Evolutionary conservation across 2,888 invertebrate species (phyloP).

Genomic region (Chirona hameri): DNA sequence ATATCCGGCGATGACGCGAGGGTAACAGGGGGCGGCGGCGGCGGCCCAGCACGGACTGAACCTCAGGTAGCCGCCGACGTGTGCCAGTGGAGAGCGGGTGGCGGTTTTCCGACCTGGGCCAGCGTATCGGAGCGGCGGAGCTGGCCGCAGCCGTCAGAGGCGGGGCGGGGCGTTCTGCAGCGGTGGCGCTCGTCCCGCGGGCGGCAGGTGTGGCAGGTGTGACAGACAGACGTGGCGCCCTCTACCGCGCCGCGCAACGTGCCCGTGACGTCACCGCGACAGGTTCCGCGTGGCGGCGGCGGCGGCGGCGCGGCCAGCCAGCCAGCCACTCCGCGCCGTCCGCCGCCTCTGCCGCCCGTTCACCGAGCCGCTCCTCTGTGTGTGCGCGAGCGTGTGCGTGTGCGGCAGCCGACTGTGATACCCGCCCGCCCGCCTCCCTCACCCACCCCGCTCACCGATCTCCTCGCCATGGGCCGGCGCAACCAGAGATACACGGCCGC

Average conservation of each 20-base stretch:
- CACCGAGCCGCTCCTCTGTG: not conserved
- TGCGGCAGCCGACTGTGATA: not conserved
- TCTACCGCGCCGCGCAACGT: not conserved
- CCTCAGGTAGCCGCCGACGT: too few species aligned
- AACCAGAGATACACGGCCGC: not conserved
- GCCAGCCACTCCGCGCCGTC: not conserved
- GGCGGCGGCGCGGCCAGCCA: not conserved
- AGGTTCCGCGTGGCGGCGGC: conserved; percentile 27
- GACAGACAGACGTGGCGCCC: not conserved
- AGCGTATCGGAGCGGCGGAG: too few species aligned
- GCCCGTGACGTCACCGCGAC: not conserved
- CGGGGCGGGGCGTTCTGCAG: too few species aligned
- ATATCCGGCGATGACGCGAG: too few species aligned
- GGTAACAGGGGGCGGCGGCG: too few species aligned
- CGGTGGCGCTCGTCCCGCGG: too few species aligned
- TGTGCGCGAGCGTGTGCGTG: not conserved
- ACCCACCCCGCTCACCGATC: not conserved
- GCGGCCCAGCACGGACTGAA: too few species aligned
- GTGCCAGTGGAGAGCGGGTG: too few species aligned
- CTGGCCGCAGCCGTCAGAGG: too few species aligned
- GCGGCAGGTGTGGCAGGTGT: too few species aligned
- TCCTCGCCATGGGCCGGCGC: not conserved
- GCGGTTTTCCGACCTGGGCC: too few species aligned
- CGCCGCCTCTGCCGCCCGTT: not conserved
- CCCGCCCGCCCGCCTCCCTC: not conserved